A percentile compares a stretch with the other conserved stretches of the same genome.
Conservation (phyloP, 2,888 invertebrate genomes). For the Autographa gamma region DNA sequence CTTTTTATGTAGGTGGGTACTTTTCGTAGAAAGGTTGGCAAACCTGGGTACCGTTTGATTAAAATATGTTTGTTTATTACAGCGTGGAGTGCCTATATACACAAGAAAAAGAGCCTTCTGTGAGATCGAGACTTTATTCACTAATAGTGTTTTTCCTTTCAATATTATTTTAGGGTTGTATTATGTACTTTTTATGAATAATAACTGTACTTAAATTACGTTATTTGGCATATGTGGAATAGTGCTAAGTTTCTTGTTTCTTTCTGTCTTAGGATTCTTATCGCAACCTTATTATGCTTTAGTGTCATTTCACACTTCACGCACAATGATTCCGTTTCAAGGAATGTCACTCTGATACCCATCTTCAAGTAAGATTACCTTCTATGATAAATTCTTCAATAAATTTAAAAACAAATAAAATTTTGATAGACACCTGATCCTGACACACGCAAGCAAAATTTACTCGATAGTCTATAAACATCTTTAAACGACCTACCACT, state of each 20-base stretch:
- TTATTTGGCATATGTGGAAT: too few species aligned
- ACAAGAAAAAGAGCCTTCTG: too few species aligned
- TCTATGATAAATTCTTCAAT: background rate
- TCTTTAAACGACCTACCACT: background rate
- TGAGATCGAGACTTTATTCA: too few species aligned
- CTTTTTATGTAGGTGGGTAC: conserved; percentile 27
- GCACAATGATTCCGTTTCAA: background rate
- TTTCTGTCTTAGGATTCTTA: background rate
- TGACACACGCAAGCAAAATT: background rate
- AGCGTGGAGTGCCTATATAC: background rate
- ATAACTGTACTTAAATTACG: too few species aligned
- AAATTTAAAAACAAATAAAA: background rate
- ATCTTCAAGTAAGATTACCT: background rate
- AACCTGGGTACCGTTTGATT: conserved; percentile 24
- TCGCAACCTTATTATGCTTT: background rate
- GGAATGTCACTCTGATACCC: background rate
- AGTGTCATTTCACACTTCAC: background rate
- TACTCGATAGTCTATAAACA: background rate
- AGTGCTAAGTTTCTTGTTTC: too few species aligned
- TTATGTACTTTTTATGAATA: background rate
- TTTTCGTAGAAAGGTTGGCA: conserved; percentile 26
- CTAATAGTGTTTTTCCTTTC: background rate
- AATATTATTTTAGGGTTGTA: conserved; percentile 10
- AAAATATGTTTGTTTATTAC: background rate
- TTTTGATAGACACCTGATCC: background rate